Evolutionary conservation across 2,113 vertebrate species (phyloP).

Genomic region (Plestiodon gilberti): DNA sequence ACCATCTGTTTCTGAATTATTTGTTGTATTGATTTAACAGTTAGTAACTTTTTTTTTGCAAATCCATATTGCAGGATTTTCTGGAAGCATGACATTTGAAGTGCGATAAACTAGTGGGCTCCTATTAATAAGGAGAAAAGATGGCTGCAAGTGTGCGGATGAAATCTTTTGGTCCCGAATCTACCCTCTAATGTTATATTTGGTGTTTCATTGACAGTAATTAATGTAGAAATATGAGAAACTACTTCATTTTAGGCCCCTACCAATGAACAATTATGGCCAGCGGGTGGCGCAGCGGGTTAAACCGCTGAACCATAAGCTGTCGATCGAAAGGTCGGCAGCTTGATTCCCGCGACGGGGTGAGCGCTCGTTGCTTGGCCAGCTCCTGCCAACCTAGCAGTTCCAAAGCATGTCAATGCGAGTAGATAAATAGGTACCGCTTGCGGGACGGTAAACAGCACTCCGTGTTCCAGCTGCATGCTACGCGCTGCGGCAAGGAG

Average conservation of each 20-base stretch:
- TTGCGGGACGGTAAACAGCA: too few relatives aligned
- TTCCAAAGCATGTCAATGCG: too few relatives aligned
- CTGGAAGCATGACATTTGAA: conserved; percentile 45
- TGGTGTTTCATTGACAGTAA: neutral
- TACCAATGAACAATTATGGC: neutral
- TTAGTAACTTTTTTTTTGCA: conserved; percentile 42
- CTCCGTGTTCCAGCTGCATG: too few relatives aligned
- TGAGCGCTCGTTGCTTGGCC: too few relatives aligned
- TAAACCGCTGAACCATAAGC: too few relatives aligned
- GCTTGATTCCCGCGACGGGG: too few relatives aligned
- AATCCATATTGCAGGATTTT: conserved; percentile 45
- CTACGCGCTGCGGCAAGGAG: too few relatives aligned
- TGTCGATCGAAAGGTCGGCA: too few relatives aligned
- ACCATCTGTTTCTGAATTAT: conserved; percentile 64
- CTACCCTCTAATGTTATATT: neutral
- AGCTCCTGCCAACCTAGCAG: too few relatives aligned
- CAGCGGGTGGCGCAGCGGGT: too few relatives aligned
- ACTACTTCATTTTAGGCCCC: neutral
- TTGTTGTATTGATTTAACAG: conserved; percentile 68
- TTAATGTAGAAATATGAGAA: neutral
- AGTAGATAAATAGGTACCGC: too few relatives aligned
- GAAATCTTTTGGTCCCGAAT: accelerated
- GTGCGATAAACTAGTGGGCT: conserved; percentile 18
- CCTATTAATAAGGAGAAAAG: conserved; percentile 1
- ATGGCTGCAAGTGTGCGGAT: neutral